Evolutionary conservation across 2,888 invertebrate genomes (phyloP).

Genomic region (Galeopsomyia nigrocyanea): DNA sequence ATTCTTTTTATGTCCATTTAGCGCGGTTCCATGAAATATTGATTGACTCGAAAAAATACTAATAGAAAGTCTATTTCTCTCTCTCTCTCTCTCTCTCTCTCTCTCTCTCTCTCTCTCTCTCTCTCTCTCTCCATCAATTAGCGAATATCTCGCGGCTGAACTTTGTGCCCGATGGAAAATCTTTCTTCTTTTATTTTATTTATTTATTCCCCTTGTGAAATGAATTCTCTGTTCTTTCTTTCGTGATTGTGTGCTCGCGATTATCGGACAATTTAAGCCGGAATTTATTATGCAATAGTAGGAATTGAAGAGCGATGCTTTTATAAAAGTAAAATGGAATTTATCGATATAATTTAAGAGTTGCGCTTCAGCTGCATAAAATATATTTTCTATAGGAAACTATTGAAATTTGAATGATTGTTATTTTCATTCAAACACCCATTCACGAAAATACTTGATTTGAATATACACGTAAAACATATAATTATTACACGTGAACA

Average conservation of each 20-base stretch:
- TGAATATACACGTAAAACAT: too few species aligned
- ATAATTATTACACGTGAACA: too few species aligned
- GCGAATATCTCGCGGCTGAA: constrained; percentile 30
- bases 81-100: too few species aligned
- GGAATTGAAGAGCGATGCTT: not conserved
- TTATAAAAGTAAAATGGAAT: not conserved
- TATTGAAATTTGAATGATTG: too few species aligned
- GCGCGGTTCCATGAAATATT: constrained; percentile 16
- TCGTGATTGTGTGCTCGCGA: too few species aligned
- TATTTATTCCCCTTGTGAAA: constrained; percentile 7
- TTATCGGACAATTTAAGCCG: constrained; percentile 21
- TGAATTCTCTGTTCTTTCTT: constrained; percentile 26
- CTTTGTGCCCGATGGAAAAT: not conserved
- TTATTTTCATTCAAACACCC: constrained; percentile 11
- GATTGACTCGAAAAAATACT: constrained; percentile 33
- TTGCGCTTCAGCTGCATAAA: not conserved
- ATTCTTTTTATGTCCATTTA: not conserved
- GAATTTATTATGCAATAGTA: constrained; percentile 9
- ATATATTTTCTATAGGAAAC: too few species aligned
- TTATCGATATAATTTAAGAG: not conserved
- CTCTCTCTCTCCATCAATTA: too few species aligned
- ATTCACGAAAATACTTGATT: too few species aligned
- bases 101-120: too few species aligned
- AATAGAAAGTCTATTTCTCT: constrained; percentile 26
- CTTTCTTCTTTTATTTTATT: too few species aligned